Percentiles rank a stretch among this genome's conserved stretches.
Conservation (phyloP, 2,797 vertebrate genomes). For the Ctenopoma kingsleyae region DNA sequence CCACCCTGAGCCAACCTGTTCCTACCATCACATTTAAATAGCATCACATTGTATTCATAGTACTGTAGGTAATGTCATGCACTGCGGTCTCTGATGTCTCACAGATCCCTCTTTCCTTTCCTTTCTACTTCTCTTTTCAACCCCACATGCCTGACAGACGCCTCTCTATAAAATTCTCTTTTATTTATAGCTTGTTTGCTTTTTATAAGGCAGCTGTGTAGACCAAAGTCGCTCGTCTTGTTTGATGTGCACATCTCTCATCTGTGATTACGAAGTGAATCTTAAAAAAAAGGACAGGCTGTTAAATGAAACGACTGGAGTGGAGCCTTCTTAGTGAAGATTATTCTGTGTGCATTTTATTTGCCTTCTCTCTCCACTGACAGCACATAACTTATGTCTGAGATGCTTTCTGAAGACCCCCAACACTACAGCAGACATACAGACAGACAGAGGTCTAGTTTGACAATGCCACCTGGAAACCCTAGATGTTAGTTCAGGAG, state of each 20-base stretch:
- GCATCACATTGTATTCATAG: constrained; percentile 83
- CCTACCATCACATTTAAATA: constrained; percentile 83
- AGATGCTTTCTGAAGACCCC: constrained; percentile 37
- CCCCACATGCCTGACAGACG: constrained; percentile 79
- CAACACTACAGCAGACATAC: constrained; percentile 16
- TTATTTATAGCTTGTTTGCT: constrained; percentile 88
- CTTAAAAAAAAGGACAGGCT: constrained; percentile 76
- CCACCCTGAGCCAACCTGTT: constrained; percentile 80
- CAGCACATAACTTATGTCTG: constrained; percentile 59
- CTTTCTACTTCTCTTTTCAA: constrained; percentile 59
- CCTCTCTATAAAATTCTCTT: constrained; percentile 88
- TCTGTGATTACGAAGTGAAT: constrained; percentile 83
- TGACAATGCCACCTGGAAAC: constrained; percentile 52
- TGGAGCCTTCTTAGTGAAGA: constrained; percentile 74
- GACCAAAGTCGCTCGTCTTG: constrained; percentile 81
- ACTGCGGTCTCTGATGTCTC: constrained; percentile 75
- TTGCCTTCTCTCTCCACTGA: constrained; percentile 64
- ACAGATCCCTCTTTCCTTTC: constrained; percentile 54
- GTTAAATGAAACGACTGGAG: constrained; percentile 82
- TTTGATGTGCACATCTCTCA: constrained; percentile 86
- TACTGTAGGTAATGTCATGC: constrained; percentile 77
- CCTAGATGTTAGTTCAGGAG: constrained; percentile 45
- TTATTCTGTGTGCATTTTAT: constrained; percentile 71
- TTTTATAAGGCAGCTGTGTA: constrained; percentile 85
- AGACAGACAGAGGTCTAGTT: constrained; percentile 16